Conservation (phyloP, 2,888 invertebrate species). For the Brachypterus glaber region DNA sequence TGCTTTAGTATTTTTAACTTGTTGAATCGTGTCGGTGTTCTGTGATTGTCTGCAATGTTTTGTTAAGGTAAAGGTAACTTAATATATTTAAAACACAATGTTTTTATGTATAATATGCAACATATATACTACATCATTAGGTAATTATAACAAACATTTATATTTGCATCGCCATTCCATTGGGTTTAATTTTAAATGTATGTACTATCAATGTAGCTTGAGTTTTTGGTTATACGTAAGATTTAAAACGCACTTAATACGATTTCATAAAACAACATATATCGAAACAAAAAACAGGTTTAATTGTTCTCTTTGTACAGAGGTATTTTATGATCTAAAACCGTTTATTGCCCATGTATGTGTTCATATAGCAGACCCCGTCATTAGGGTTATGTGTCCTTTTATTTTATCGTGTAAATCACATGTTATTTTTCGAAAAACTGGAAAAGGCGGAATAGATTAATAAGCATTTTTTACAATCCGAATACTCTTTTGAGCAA, state of each 20-base stretch:
- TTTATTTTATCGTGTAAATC: not conserved
- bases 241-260: not conserved
- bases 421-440: not conserved
- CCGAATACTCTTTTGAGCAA: not conserved
- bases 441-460: not conserved
- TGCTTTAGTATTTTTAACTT: no score
- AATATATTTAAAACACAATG: no score
- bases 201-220: not conserved
- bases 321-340: not conserved
- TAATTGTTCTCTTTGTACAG: not conserved
- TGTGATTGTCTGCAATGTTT: no score
- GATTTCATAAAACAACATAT: not conserved
- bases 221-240: not conserved
- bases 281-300: not conserved
- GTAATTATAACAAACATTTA: no score
- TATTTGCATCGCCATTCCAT: no score
- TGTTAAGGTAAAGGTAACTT: no score
- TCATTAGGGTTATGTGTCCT: not conserved
- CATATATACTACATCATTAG: no score
- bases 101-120: no score
- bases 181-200: no score
- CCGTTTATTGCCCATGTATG: not conserved
- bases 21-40: no score
- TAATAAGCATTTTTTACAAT: not conserved
- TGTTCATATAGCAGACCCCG: not conserved